Base-by-base conservation (phyloP, 1,140 invertebrate genomes). In the Dendroctonus ponderosae region DNA sequence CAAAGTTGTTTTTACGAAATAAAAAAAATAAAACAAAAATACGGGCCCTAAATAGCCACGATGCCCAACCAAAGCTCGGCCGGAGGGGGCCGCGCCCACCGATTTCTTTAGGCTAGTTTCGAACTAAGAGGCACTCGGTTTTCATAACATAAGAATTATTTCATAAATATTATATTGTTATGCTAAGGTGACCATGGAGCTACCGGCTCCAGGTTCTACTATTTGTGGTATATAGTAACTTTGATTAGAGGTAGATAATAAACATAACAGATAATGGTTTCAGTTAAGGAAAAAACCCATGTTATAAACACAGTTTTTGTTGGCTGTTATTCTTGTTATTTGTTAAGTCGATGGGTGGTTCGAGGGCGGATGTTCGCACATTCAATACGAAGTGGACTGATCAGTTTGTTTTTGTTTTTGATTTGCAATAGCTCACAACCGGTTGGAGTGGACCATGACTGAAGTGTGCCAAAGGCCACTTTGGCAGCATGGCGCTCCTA, bases 11-110 rank as follows among this genome's bases (percentile, higher is more conserved):
- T 90, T 88, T 89, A 89, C 86, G 85, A 88, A 87, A 87, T 84
- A 85, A 85, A 81, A 81, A 84, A 84, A 85, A 81, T 61, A 61
- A 61, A 61, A 61, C 44, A 49, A 81, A 86, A 85, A 83, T 85
- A 86, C 85, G 85, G 89, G 89, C 89, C 89, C 88, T 87, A 87
- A 88, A 91, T 90, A 90, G 88, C 85, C 86, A 83, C 81, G 77
- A 82, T 79, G 85, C 85, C 83, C 85, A 78, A 83, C 84, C 84
- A 83, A 85, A 85, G 82, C 80, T 77, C 80, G 81, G 81, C 82
- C 81, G 76, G 77, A 80, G 79, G 26, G 26, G 26, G 79, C 79
- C 78, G 76, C 74, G 74, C 75, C 79, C 79, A 78, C 79, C 82
- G 80, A 70, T 66, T 58, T 60, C 26, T 75, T 78, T 72, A 65